Evolutionary conservation across 2,888 invertebrate species (phyloP), one percentile per base, ranked within the genome.

Genomic region (Lingula anatina): DNA sequence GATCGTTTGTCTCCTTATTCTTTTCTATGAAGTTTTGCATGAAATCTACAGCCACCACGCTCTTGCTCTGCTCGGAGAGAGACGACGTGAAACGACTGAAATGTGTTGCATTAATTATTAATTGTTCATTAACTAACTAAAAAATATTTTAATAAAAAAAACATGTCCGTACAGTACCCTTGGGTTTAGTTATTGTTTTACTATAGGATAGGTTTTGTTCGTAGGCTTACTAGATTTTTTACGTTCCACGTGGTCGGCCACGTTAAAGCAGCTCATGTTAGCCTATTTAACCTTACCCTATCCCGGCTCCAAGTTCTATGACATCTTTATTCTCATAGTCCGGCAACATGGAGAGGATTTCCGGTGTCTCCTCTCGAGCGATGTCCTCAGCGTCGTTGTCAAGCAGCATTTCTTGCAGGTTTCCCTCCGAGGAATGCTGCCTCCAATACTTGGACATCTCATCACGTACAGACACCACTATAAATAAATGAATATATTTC

Each of bases 271-370:
- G 18, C 9, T 39, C 18, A 28, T 20, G 3, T 24, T 20, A 21
- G 12, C 47, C 24, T 23, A n/a, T n/a, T 5, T n/a, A 39, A 39
- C 42, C 62, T 51, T 59, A 81, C 81, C 81, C 82, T 44, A 82
- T 82, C 51, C 82, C 82, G 28, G 81, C 79, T 18, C 81, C 82
- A 24, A 82, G 72, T 65, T 82, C 82, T 5, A 81, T 69, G 5
- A 81, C 76, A 37, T 70, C 66, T 62, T 77, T 78, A 28, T 71
- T 73, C 7, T 64, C 59, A 23, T 77, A 59, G 37, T 70, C 64
- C 5, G 82, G 81, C 24, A 82, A 70, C 49, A 77, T 73, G 39
- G 75, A 69, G 18, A 81, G 64, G 47, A 82, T 77, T 59, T 82
- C 81, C 5, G 68, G 67, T 27, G 73, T 61, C 54, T 80, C 80